phyloP scores from a whole-genome alignment of 2,888 invertebrate genomes.

The Ichneumoninae sp. region DNA sequence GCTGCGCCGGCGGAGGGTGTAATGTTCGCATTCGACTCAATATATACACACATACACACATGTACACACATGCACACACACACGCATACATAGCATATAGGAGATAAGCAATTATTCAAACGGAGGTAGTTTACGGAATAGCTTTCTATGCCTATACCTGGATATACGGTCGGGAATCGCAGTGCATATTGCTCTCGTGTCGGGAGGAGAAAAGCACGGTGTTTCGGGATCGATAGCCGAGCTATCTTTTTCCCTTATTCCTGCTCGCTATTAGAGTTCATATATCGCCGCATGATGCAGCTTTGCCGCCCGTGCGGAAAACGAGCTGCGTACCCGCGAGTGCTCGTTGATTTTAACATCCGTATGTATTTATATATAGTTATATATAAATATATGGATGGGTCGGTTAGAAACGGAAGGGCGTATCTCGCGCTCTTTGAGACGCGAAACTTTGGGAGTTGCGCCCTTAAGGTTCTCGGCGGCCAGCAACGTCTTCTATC shows the following conservation, averaged over 20 bases:
- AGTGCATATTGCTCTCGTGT: constrained; percentile 27
- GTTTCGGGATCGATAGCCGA: constrained; percentile 52
- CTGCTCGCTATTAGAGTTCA: constrained; percentile 9
- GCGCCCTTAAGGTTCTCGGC: background rate
- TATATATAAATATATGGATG: background rate
- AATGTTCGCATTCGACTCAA: constrained; percentile 52
- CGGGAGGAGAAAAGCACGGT: constrained; percentile 34
- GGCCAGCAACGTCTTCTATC: background rate
- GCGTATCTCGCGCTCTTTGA: no score
- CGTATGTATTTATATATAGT: constrained; percentile 2
- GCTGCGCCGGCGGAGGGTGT: constrained; percentile 55
- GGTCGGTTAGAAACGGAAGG: background rate
- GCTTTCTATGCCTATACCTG: background rate
- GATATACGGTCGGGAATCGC: background rate
- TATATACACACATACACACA: no score
- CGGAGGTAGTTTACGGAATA: constrained; percentile 24
- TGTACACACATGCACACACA: no score
- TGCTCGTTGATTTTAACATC: constrained; percentile 52
- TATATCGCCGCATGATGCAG: constrained; percentile 7
- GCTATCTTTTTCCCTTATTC: constrained; percentile 20
- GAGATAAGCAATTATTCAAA: constrained; percentile 60
- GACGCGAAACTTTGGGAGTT: background rate
- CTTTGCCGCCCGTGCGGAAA: constrained; percentile 7
- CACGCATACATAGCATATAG: constrained; percentile 26
- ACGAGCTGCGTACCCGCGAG: constrained; percentile 48